Conservation (phyloP, 2,113 vertebrate species). For the Chionomys nivalis region DNA sequence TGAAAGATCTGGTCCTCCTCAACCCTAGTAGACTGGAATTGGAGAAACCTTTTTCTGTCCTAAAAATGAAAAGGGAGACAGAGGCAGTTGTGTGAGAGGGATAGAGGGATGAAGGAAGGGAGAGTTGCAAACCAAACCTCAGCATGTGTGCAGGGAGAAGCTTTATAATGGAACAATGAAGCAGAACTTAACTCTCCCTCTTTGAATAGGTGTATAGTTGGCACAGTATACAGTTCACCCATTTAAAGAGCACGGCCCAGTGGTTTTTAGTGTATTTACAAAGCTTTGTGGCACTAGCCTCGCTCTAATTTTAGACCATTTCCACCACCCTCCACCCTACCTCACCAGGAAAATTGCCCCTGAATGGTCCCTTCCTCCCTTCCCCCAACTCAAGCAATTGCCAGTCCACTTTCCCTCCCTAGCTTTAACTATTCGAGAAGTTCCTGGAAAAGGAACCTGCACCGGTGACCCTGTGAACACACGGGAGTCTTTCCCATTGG, state of each 20-base stretch:
- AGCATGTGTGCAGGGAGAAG: background rate
- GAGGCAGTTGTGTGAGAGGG: background rate
- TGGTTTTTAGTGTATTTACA: conserved; percentile 34
- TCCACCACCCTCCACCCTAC: background rate
- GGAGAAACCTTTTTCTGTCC: background rate
- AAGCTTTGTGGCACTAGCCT: background rate
- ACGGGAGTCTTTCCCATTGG: background rate
- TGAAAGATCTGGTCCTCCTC: background rate
- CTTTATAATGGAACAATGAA: background rate
- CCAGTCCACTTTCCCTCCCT: background rate
- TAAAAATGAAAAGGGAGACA: background rate
- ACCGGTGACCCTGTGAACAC: background rate
- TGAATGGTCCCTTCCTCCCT: background rate
- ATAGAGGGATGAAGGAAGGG: background rate
- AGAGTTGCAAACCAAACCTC: background rate
- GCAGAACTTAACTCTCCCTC: background rate
- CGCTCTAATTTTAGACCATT: conserved; percentile 31
- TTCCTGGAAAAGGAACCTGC: background rate
- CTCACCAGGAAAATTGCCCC: background rate
- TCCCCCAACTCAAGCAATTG: background rate
- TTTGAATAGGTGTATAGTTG: background rate
- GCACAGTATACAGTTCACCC: background rate
- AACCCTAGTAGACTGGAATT: background rate
- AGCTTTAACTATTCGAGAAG: background rate
- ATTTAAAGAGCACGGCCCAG: background rate